A percentile compares a stretch with the other conserved stretches of the same genome.
These are phyloP conservation scores for Drosophila helvetica DNA, from an alignment of 2,888 invertebrate species.

Conservation along the genomic window DNA sequence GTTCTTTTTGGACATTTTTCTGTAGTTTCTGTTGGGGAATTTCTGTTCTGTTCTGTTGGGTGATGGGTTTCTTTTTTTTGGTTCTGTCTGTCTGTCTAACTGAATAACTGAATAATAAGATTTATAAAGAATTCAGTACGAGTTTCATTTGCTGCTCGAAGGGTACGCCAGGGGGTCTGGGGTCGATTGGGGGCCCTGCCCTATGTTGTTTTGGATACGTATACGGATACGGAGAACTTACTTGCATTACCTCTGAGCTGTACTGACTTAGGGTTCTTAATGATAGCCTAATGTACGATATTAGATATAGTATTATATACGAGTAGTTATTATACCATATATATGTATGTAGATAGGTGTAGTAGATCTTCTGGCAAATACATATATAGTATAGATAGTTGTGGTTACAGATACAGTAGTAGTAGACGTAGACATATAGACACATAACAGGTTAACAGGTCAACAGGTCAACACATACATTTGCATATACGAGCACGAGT, in stretches of 20 bases:
- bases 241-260: slow-evolving; percentile 32
- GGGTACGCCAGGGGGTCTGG: neutral
- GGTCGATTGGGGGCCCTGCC: slow-evolving; percentile 7
- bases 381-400: slow-evolving; percentile 40
- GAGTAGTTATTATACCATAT: slow-evolving; percentile 12
- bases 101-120: slow-evolving; percentile 57
- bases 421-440: slow-evolving; percentile 3
- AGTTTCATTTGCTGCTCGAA: slow-evolving; percentile 22
- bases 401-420: neutral
- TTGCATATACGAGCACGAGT: slow-evolving; percentile 34
- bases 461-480: slow-evolving; percentile 35
- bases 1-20: slow-evolving; percentile 3
- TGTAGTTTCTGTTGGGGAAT: too few species aligned
- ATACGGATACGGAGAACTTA: slow-evolving; percentile 38
- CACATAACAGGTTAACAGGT: slow-evolving; percentile 38
- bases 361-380: slow-evolving; percentile 38
- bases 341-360: slow-evolving; percentile 10
- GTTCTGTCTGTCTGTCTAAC: slow-evolving; percentile 51
- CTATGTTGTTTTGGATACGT: too few species aligned
- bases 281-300: slow-evolving; percentile 56
- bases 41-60: neutral
- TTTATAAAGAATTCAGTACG: slow-evolving; percentile 13
- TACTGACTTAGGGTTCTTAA: slow-evolving; percentile 53
- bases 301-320: slow-evolving; percentile 33
- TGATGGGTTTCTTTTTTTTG: neutral